phyloP scores from a whole-genome alignment of 2,797 vertebrate species.

The Etheostoma nigrum region DNA sequence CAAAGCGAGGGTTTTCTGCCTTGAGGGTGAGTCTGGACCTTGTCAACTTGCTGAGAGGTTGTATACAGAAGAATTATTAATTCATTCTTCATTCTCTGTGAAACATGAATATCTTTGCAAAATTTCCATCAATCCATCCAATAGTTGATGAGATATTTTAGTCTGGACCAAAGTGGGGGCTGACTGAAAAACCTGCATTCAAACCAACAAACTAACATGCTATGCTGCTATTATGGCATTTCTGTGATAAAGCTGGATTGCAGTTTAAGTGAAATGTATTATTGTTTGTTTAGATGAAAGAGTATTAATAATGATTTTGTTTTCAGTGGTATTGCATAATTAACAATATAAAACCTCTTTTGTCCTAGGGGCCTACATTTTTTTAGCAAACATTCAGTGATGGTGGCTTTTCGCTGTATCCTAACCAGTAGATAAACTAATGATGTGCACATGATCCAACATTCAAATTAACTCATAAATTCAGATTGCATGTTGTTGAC shows the following conservation, averaged over 20 bases:
- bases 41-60: no score
- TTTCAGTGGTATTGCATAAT: not conserved
- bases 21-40: no score
- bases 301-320: not conserved
- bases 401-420: not conserved
- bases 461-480: slow-evolving; percentile 39
- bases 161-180: not conserved
- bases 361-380: not conserved
- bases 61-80: no score
- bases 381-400: not conserved
- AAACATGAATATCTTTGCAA: no score
- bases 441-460: slow-evolving; percentile 43
- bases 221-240: not conserved
- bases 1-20: no score
- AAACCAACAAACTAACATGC: slow-evolving; percentile 6
- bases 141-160: slow-evolving; percentile 3
- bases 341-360: slow-evolving; percentile 1
- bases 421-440: slow-evolving; percentile 10
- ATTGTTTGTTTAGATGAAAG: not conserved
- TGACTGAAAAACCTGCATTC: not conserved
- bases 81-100: not conserved
- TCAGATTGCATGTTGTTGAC: slow-evolving; percentile 41
- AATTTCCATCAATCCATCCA: not conserved
- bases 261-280: not conserved
- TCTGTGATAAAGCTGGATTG: not conserved